A percentile compares a stretch with the other conserved stretches of the same genome.
Conservation (phyloP, 2,797 vertebrate genomes). For the Neopelma chrysocephalum region DNA sequence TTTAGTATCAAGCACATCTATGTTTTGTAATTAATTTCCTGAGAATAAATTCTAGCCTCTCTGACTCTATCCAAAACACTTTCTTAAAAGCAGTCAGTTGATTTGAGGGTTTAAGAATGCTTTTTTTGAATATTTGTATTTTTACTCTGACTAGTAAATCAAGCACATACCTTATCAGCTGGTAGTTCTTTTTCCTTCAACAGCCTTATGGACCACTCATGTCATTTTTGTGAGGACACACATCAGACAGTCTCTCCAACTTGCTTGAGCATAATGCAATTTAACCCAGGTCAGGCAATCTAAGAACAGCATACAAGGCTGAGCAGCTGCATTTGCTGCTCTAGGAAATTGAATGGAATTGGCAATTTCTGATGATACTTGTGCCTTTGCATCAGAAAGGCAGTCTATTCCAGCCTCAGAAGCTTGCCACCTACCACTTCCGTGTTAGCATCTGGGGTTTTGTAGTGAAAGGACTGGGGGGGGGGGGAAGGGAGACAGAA, state of each 20-base stretch:
- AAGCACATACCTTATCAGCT: neutral
- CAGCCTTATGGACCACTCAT: neutral
- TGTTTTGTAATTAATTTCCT: neutral
- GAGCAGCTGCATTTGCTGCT: conserved; percentile 8
- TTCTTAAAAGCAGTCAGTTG: neutral
- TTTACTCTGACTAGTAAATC: neutral
- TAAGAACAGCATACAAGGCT: neutral
- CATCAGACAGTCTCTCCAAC: neutral
- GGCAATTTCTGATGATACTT: neutral
- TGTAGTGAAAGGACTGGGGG: neutral
- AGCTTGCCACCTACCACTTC: neutral
- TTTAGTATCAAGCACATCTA: neutral
- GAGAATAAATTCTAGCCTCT: neutral
- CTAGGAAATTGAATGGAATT: neutral
- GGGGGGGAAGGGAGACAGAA: neutral
- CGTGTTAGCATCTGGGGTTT: neutral
- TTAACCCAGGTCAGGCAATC: neutral
- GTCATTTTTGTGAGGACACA: neutral
- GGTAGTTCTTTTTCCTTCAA: neutral
- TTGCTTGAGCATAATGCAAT: neutral
- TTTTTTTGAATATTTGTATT: neutral
- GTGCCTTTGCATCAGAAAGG: neutral
- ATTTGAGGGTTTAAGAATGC: neutral
- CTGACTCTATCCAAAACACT: neutral
- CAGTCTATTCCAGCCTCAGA: neutral